Evolutionary conservation across 2,113 vertebrate species (phyloP), one percentile per base, ranked within the genome.

Genomic region (Coregonus clupeaformis): DNA sequence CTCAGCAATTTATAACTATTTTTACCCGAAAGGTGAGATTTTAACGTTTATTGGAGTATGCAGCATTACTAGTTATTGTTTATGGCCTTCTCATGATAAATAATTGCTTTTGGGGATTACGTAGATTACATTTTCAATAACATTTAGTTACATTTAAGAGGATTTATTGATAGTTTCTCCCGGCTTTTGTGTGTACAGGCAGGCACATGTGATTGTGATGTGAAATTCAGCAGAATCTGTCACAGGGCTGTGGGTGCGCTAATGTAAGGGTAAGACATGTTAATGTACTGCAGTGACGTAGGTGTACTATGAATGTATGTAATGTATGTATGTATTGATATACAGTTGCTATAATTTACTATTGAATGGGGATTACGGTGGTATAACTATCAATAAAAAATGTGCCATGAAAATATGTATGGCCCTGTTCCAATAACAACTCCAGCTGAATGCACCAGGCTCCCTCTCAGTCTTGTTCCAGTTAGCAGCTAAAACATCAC

Each of bases 291-390:
- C 36, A 42, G 36, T 42, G 36, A 42, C 11, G 36, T 42, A 11
- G 36, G 36, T 42, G 36, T 42, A 42, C 36, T 42, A 42, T 42
- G 11, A 42, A 42, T 42, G 36, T 42, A 42, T 11, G 36, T 42
- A 42, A 42, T 42, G 36, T 36, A 55, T 66, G 18, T 16, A 2
- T 69, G n/a, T 52, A 81, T 67, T 79, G 62, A 79, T 79, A 67
- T 78, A 69, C 36, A 24, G 2, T 42, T 42, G 42, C 59, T 49
- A 73, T 68, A 2, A 42, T 69, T 7, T 5, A 4, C 13, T 52
- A 49, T 62, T 14, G n/a, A 74, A 25, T 45, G 68, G 62, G 30
- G 18, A 45, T 64, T 47, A 57, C 30, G 5, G 27, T 18, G 63
- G 63, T 16, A 65, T 9, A 12, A 42, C 42, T 65, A 49, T 73